These are phyloP conservation scores for Coregonus sp. DNA, from an alignment of 2,797 vertebrate species.

Conservation along the genomic window DNA sequence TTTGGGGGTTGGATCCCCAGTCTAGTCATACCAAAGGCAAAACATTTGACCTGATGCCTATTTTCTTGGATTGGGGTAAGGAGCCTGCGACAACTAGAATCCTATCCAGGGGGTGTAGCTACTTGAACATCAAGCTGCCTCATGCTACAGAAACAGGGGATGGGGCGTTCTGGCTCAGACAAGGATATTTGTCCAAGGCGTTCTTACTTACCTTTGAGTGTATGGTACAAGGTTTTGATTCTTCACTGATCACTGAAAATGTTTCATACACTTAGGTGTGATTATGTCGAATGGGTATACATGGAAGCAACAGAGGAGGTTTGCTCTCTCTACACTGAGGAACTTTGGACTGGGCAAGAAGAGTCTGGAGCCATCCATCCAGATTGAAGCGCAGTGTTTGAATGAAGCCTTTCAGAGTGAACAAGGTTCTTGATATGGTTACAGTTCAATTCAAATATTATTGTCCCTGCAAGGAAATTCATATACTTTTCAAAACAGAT, in stretches of 20 bases:
- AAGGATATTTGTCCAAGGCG: background rate
- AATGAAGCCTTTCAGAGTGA: slow-evolving; percentile 19
- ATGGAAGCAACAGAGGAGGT: slow-evolving; percentile 47
- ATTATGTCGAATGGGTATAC: slow-evolving; percentile 35
- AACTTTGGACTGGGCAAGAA: slow-evolving; percentile 40
- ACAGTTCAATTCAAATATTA: background rate
- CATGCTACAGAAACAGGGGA: too few relatives aligned
- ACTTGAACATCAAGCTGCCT: too few relatives aligned
- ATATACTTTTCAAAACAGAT: background rate
- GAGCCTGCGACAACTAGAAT: too few relatives aligned
- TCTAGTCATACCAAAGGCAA: too few relatives aligned
- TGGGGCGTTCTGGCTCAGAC: too few relatives aligned
- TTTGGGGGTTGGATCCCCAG: too few relatives aligned
- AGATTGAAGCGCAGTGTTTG: slow-evolving; percentile 30
- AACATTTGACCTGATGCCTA: too few relatives aligned
- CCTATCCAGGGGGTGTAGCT: too few relatives aligned
- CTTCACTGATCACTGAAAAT: background rate
- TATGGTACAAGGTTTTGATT: background rate
- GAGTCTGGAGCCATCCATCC: slow-evolving; percentile 37
- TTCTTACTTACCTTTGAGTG: background rate
- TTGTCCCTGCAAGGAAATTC: background rate
- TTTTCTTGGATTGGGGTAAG: too few relatives aligned
- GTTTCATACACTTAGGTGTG: slow-evolving; percentile 30
- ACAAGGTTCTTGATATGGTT: slow-evolving; percentile 18
- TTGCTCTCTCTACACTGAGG: slow-evolving; percentile 41